Evolutionary conservation across 2,888 invertebrate species (phyloP).

Genomic region (Rhagophthalmus giganteus): DNA sequence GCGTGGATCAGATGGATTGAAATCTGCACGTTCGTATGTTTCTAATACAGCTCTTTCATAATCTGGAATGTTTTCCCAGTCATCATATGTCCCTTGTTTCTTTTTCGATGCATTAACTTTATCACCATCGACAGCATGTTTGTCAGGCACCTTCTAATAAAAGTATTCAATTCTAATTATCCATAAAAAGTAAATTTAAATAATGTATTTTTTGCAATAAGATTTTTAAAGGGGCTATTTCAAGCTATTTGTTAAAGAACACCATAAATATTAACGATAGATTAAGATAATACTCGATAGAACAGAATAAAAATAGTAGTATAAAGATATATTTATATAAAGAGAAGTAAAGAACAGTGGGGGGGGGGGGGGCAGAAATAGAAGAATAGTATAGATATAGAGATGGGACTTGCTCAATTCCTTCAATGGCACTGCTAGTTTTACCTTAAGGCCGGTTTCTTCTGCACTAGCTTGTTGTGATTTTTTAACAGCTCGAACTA

Average conservation of each 20-base stretch:
- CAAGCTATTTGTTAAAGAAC: too few relatives aligned
- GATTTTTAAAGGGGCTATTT: too few relatives aligned
- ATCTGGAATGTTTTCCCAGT: constrained; percentile 62
- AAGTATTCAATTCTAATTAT: too few relatives aligned
- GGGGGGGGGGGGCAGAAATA: background rate
- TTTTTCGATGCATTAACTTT: constrained; percentile 1
- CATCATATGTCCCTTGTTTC: constrained; percentile 39
- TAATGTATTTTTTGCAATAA: too few relatives aligned
- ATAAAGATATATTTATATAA: too few relatives aligned
- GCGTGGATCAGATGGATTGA: constrained; percentile 58
- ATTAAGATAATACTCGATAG: too few relatives aligned
- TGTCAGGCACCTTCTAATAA: constrained; percentile 41
- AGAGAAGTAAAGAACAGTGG: too few relatives aligned
- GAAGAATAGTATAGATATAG: too few relatives aligned
- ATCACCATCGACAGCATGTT: constrained; percentile 23
- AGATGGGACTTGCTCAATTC: background rate
- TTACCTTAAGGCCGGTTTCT: constrained; percentile 53
- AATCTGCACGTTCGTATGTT: constrained; percentile 62
- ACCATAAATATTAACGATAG: too few relatives aligned
- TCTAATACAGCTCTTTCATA: constrained; percentile 77
- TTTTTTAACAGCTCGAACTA: constrained; percentile 54
- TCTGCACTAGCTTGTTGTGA: constrained; percentile 47
- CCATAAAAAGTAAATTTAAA: too few relatives aligned
- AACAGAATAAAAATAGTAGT: too few relatives aligned
- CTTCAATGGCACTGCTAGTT: constrained; percentile 4